Percentiles rank a stretch among this genome's conserved stretches.
Evolutionary conservation across 2,113 vertebrate genomes (phyloP).

Genomic region (Protobothrops flavoviridis): DNA sequence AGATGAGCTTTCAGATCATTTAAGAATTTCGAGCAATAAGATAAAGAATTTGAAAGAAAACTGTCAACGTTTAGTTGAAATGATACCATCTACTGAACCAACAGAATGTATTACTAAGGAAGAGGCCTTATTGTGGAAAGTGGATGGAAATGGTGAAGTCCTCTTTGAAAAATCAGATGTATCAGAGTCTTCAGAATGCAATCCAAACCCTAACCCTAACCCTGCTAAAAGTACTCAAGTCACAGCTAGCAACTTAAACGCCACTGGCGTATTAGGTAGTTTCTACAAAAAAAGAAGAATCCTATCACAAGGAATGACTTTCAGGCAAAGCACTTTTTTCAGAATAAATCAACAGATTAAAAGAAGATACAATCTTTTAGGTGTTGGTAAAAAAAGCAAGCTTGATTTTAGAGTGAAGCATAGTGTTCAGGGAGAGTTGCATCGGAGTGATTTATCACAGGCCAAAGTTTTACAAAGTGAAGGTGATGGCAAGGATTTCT

Average conservation of each 20-base stretch:
- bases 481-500: background rate
- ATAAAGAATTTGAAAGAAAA: conserved; percentile 36
- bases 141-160: conserved; percentile 30
- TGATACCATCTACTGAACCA: conserved; percentile 44
- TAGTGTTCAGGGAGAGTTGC: conserved; percentile 34
- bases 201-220: background rate
- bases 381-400: conserved; percentile 60
- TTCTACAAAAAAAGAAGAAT: conserved; percentile 50
- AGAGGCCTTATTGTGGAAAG: background rate
- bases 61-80: conserved; percentile 51
- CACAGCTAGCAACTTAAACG: conserved; percentile 12
- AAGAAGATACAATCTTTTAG: conserved; percentile 66
- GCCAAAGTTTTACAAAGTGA: conserved; percentile 16
- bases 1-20: conserved; percentile 44
- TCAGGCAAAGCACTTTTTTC: conserved; percentile 60
- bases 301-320: conserved; percentile 45
- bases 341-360: conserved; percentile 68
- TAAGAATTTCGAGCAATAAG: conserved; percentile 21
- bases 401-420: conserved; percentile 49
- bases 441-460: conserved; percentile 21
- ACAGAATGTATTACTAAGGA: conserved; percentile 20
- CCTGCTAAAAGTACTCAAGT: conserved; percentile 33
- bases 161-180: conserved; percentile 27
- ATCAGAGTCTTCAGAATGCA: conserved; percentile 34
- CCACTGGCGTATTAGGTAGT: conserved; percentile 35